Evolutionary conservation across 1,140 invertebrate species (phyloP), one percentile per base, ranked within the genome.

Genomic region (Aphaenogaster floridana): DNA sequence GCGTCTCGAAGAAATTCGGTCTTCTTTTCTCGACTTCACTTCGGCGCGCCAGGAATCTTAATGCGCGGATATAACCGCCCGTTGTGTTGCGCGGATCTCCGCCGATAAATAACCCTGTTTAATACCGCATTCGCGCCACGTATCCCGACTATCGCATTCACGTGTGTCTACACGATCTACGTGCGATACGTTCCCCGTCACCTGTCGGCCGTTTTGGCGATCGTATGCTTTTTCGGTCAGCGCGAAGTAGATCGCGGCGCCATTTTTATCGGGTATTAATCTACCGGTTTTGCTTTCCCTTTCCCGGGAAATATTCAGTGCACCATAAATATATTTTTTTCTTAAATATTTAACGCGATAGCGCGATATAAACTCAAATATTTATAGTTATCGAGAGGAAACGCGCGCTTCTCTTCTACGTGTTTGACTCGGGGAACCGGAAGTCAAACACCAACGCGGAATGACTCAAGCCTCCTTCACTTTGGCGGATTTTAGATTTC

Each of bases 71-170:
- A 50, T 66, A 63, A 57, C 64, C 71, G 48, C 28, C 48, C 61
- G 54, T 50, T 74, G 74, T 34, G 54, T 66, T 59, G 78, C 61
- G 34, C 48, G 3, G 45, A 28, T 80, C 50, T 80, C 50, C 84
- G 77, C 59, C 88, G 78, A 90, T 89, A 90, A 90, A 90, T 87
- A 90, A 90, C 59, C 45, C 59, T 71, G 76, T 89, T 87, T 87
- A 90, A 90, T 87, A 48, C 34, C n/a, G 80, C 57, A 90, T 90
- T 90, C 88, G 71, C 69, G 45, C 42, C 89, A 89, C 89, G 89
- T 69, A 87, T 59, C 69, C 36, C 57, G 84, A 21, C 77, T 72
- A 87, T 90, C 89, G 76, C 50, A 72, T 89, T 90, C 84, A 50
- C 85, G 78, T 48, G 66, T 54, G 72, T 84, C 88, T 61, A 50